Evolutionary conservation across 2,888 invertebrate species (phyloP).

Genomic region (Diaprepes abbreviatus): DNA sequence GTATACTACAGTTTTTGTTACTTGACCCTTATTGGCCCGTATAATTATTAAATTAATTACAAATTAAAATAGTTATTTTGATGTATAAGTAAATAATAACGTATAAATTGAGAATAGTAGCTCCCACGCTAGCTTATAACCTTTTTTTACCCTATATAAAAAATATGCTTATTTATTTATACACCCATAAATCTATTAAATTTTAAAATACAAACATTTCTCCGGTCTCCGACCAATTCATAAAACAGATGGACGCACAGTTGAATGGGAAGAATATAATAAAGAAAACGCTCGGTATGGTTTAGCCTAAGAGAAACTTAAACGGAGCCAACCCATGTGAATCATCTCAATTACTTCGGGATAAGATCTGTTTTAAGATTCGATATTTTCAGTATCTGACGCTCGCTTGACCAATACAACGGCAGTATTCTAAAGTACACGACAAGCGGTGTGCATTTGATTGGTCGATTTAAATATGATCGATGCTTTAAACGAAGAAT

Average conservation of each 20-base stretch:
- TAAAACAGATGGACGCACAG: slow-evolving; percentile 3
- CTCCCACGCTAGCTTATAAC: too few species aligned
- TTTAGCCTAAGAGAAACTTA: not conserved
- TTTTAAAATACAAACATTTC: too few species aligned
- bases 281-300: not conserved
- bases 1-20: too few species aligned
- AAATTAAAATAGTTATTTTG: too few species aligned
- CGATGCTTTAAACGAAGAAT: not conserved
- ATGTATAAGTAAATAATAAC: too few species aligned
- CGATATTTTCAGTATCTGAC: not conserved
- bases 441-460: not conserved
- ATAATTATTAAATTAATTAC: too few species aligned
- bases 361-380: not conserved
- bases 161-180: too few species aligned
- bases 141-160: too few species aligned
- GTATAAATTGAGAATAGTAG: too few species aligned
- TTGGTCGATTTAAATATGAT: too few species aligned
- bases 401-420: not conserved
- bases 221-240: not conserved
- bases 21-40: too few species aligned
- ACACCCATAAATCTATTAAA: too few species aligned
- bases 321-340: slow-evolving; percentile 1
- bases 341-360: not conserved
- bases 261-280: not conserved
- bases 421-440: not conserved